A percentile compares a stretch with the other conserved stretches of the same genome.
Evolutionary conservation across 1,140 invertebrate species (phyloP).

Genomic region (Formica exsecta): DNA sequence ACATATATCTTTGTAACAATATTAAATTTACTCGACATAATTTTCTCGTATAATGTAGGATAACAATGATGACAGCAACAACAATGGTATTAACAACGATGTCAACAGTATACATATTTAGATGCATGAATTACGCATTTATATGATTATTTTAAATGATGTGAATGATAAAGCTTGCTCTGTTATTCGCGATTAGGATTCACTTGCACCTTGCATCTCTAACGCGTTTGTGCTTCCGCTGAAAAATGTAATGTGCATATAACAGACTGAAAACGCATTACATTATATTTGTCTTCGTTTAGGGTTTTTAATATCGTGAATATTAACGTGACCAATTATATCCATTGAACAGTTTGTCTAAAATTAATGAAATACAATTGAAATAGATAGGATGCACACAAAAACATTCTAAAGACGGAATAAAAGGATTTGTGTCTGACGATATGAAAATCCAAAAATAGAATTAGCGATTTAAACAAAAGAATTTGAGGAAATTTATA

Average conservation of each 20-base stretch:
- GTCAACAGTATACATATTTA: constrained; percentile 39
- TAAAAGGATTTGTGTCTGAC: neutral
- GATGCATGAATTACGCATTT: constrained; percentile 31
- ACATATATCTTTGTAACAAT: constrained; percentile 11
- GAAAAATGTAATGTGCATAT: neutral
- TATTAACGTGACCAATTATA: neutral
- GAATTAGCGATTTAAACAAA: neutral
- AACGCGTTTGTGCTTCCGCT: neutral
- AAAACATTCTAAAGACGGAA: constrained; percentile 1
- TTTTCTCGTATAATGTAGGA: constrained; percentile 35
- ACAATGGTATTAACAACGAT: constrained; percentile 53
- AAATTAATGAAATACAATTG: constrained; percentile 15
- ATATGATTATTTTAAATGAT: constrained; percentile 18
- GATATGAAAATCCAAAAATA: neutral
- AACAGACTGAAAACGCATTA: neutral
- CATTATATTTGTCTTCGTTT: neutral
- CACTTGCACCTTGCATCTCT: neutral
- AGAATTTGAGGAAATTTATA: neutral
- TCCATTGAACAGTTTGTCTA: neutral
- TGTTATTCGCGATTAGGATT: neutral
- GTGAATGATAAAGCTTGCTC: constrained; percentile 25
- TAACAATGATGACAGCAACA: constrained; percentile 47
- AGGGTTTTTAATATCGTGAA: neutral
- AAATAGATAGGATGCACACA: neutral
- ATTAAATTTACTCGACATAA: constrained; percentile 53